These are phyloP conservation scores for Polypedilum vanderplanki DNA, from an alignment of 1,140 invertebrate species.

Conservation along the genomic window DNA sequence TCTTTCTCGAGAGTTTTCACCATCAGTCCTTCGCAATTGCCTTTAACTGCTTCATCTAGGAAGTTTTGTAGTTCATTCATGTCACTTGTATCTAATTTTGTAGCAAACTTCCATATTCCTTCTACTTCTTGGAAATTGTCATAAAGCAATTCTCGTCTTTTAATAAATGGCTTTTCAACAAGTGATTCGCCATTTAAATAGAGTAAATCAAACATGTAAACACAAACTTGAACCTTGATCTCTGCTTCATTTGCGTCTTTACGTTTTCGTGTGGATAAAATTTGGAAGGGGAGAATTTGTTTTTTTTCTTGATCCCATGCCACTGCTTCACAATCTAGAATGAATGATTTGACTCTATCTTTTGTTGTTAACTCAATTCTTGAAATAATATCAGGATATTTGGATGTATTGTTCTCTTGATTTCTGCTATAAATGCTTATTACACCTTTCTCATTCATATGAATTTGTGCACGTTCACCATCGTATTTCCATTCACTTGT, in stretches of 20 bases:
- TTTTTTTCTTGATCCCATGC: conserved; percentile 89
- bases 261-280: conserved; percentile 90
- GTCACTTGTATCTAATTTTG: conserved; percentile 69
- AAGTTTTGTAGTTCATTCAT: conserved; percentile 93
- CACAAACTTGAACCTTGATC: conserved; percentile 95
- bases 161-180: conserved; percentile 69
- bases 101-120: conserved; percentile 86
- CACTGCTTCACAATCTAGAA: conserved; percentile 95
- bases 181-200: conserved; percentile 88
- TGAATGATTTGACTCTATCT: conserved; percentile 67
- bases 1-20: conserved; percentile 91
- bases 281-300: conserved; percentile 94
- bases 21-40: conserved; percentile 98
- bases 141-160: conserved; percentile 67
- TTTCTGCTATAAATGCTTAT: conserved; percentile 90
- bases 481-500: conserved; percentile 99
- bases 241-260: conserved; percentile 86
- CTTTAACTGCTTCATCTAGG: conserved; percentile 92
- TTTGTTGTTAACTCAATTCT: conserved; percentile 58
- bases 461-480: conserved; percentile 95
- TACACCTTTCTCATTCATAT: conserved; percentile 59
- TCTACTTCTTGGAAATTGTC: conserved; percentile 69
- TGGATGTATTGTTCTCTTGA: conserved; percentile 96
- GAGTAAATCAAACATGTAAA: conserved; percentile 96
- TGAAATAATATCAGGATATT: conserved; percentile 93